phyloP scores from a whole-genome alignment of 1,140 invertebrate genomes.

The Pogonognathellus flavescens region DNA sequence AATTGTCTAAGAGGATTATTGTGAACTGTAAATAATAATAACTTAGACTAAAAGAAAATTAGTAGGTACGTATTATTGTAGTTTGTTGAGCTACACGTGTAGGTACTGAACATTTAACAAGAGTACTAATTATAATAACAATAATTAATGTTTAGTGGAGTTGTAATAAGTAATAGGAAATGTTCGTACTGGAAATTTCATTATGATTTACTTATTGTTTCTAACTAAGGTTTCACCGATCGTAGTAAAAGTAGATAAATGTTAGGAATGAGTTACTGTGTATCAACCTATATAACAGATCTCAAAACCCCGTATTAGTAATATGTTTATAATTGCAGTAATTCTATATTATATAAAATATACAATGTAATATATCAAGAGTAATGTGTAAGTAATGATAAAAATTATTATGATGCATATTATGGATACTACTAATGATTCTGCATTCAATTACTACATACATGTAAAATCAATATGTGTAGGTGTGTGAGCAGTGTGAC shows the following conservation, averaged over 20 bases:
- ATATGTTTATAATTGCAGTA: conserved; percentile 30
- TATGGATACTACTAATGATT: too few relatives aligned
- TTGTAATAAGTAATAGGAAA: not conserved
- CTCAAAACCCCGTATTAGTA: conserved; percentile 31
- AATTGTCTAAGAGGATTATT: conserved; percentile 8
- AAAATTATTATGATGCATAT: not conserved
- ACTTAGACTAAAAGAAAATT: not conserved
- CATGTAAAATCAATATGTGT: too few relatives aligned
- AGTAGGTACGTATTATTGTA: not conserved
- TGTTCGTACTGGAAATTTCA: not conserved
- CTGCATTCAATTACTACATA: too few relatives aligned
- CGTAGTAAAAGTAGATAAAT: conserved; percentile 4
- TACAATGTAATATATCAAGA: not conserved
- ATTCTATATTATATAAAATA: not conserved
- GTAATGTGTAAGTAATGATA: conserved; percentile 16
- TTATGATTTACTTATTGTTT: conserved; percentile 20
- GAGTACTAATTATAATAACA: not conserved
- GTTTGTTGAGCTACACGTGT: too few relatives aligned
- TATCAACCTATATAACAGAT: conserved; percentile 43
- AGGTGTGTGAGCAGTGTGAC: too few relatives aligned
- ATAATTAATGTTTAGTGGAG: not conserved
- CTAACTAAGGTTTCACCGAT: too few relatives aligned
- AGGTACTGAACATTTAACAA: not conserved
- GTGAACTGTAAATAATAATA: not conserved
- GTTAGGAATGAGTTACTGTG: conserved; percentile 32